Evolutionary conservation across 2,797 vertebrate genomes (phyloP), one percentile per base, ranked within the genome.

Genomic region (Salmo trutta): DNA sequence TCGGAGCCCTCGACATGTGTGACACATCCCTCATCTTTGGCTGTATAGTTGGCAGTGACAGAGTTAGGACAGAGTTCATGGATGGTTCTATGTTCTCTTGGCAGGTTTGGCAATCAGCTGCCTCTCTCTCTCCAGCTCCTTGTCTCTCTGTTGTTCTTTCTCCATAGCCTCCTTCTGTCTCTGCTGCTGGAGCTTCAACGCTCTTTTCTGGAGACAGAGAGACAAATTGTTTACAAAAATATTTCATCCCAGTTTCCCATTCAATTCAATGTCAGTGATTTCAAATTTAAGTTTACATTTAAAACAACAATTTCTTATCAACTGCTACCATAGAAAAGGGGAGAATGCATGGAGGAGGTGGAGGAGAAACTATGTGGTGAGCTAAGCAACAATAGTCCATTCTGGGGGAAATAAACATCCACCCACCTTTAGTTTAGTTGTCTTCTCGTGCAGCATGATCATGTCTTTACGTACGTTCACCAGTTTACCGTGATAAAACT

Each of bases 391-490:
- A 47, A 47, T 47, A 47, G 56, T 59, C 17, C 56, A n/a, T 47
- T 47, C 8, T 47, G 41, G 8, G 56, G 8, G n/a, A 17, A 54
- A 19, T 6, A 5, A 16, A 54, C 16, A 56, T 10, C 21, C 19
- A 17, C 64, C 89, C 93, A 97, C 98, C 95, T 99, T 99, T 86
- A 99, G 88, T 85, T 97, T 99, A 0, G 96, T 96, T 2, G 97
- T 97, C 87, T 96, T 98, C 79, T 99, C 98, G 0, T 99, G 97
- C 21, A 99, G 93, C 90, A 95, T 83, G 75, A 99, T 92, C 98
- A 99, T 99, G 82, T 99, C 98, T 84, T 96, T 98, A 80, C 97
- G 94, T 82, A 99, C 96, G 83, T 91, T 97, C 86, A 99, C 95
- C 88, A 99, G 87, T 83, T 99, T 99, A 88, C 86, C 95, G 86